Base-by-base conservation (phyloP, 2,113 vertebrate species). In the Melanerpes formicivorus region DNA sequence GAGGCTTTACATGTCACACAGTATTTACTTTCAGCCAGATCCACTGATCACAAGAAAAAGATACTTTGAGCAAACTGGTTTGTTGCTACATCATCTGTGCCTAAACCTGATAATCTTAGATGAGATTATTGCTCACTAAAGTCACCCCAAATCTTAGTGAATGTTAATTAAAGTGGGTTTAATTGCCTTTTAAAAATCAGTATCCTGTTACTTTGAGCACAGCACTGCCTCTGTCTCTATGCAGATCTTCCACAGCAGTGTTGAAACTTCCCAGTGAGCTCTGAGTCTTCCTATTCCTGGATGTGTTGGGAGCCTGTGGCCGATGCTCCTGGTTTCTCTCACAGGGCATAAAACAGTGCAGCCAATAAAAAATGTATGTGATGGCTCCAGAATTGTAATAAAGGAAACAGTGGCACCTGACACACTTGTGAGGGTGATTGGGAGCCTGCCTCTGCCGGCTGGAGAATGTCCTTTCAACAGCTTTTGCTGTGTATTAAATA, bases 321-420 rank as follows among this genome's bases (percentile, higher is more conserved):
- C 72, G 52, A 60, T 9, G 54, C 16, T 89, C 29, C 67, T 74
- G 81, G 65, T 67, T 95, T 80, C 84, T 70, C 14, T 70, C 67
- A 48, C 48, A 9, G 1, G 67, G 54, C 72, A 80, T 34, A 78
- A 86, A 78, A 74, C 34, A 79, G 26, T 25, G 8, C 19, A 93
- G 72, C 62, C 65, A 85, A 86, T 88, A 75, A 95, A 95, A 93
- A 96, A 95, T 88, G 54, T 34, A 96, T 88, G 80, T 56, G 40
- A 88, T 81, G 65, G 30, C 48, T 90, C 79, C 74, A 87, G 88
- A 93, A 71, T 14, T n/a, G 50, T 32, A 69, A 60, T 80, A 19
- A 90, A 91, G 82, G 85, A 90, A 93, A 71, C 55, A 79, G 87
- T 59, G 65, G 83, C n/a, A n/a, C 21, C 73, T 81, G 86, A 86